Evolutionary conservation across 1,140 invertebrate genomes (phyloP).

Genomic region (Hycleus cichorii): DNA sequence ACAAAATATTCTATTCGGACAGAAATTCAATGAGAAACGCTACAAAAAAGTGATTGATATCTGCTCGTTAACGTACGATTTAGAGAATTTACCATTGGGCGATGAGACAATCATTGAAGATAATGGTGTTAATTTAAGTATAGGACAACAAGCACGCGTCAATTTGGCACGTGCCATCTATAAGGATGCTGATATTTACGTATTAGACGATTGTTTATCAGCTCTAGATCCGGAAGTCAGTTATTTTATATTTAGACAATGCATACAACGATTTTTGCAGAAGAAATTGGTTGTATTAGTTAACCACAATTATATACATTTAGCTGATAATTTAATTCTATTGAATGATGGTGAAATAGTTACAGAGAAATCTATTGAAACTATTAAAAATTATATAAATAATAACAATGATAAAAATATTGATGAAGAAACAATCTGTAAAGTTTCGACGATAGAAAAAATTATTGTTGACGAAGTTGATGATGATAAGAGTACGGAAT

Average conservation of each 20-base stretch:
- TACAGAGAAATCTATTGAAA: too few species aligned
- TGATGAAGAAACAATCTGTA: not conserved
- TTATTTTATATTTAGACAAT: slow-evolving; percentile 58
- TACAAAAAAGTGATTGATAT: slow-evolving; percentile 66
- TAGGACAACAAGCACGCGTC: slow-evolving; percentile 84
- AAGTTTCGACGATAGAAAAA: too few species aligned
- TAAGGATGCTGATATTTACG: slow-evolving; percentile 68
- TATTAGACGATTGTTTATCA: slow-evolving; percentile 77
- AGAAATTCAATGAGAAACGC: slow-evolving; percentile 57
- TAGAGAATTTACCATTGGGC: slow-evolving; percentile 60
- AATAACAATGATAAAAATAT: not conserved
- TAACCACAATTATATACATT: slow-evolving; percentile 52
- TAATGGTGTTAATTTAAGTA: slow-evolving; percentile 73
- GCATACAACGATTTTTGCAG: slow-evolving; percentile 57
- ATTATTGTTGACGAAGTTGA: too few species aligned
- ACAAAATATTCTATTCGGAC: slow-evolving; percentile 85
- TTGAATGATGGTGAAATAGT: too few species aligned
- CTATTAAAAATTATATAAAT: not conserved
- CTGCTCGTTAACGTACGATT: slow-evolving; percentile 67
- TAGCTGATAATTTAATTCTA: not conserved
- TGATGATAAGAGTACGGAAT: too few species aligned
- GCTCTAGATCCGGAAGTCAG: slow-evolving; percentile 67
- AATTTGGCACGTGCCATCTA: slow-evolving; percentile 79
- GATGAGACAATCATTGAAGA: slow-evolving; percentile 82
- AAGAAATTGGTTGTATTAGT: slow-evolving; percentile 70